Percentiles rank a stretch among this genome's conserved stretches.
Conservation (phyloP, 2,797 vertebrate genomes). For the Neosilurus mollespiculum region DNA sequence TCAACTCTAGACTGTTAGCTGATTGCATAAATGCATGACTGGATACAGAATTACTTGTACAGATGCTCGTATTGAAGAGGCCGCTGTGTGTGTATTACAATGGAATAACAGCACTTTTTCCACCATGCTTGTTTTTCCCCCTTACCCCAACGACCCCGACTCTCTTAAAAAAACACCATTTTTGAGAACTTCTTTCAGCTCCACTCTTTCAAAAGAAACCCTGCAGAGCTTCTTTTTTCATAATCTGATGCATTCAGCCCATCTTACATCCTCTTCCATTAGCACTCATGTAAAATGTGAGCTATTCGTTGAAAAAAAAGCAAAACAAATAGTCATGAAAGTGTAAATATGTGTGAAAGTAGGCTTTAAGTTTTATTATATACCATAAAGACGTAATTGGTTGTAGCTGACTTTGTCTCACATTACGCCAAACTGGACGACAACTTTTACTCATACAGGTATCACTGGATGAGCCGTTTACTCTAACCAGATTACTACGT, state of each 20-base stretch:
- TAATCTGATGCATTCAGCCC: neutral
- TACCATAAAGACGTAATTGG: slow-evolving; percentile 51
- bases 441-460: slow-evolving; percentile 60
- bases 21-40: neutral
- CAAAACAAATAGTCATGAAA: too few relatives aligned
- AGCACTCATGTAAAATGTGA: neutral
- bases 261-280: neutral
- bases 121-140: neutral
- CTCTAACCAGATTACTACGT: slow-evolving; percentile 68
- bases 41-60: neutral
- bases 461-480: slow-evolving; percentile 68
- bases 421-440: slow-evolving; percentile 35
- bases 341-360: neutral
- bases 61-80: neutral
- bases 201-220: neutral
- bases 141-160: neutral
- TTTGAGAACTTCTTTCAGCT: neutral
- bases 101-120: neutral
- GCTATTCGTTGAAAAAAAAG: neutral
- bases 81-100: neutral
- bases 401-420: slow-evolving; percentile 28
- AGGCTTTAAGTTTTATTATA: neutral
- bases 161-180: neutral
- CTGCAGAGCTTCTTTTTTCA: neutral
- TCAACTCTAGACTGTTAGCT: neutral